Base-by-base conservation (phyloP, 2,797 vertebrate species). In the Centroberyx gerrardi region DNA sequence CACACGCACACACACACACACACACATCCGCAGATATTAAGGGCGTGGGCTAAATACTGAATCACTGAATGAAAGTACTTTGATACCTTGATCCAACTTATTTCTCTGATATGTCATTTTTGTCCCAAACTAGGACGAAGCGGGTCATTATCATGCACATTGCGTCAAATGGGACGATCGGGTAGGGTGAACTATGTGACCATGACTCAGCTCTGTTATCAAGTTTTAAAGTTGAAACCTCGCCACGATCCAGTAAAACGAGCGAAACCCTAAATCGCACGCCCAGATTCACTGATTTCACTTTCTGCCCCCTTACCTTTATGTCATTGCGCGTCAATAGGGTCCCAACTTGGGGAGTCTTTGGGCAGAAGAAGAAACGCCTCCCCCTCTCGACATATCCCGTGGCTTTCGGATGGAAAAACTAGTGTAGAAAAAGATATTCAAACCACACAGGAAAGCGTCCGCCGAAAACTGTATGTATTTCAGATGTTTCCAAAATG, bases 121-220 rank as follows among this genome's bases (percentile, higher is more conserved):
- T 55, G 86, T 87, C 88, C 86, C 80, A 63, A 83, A 87, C 73
- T 42, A 29, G 85, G 83, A 84, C 85, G 68, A 42, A 8, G 52
- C 8, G 71, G 79, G 72, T 81, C 79, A 80, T 74, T 68, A 61
- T 49, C 65, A 8, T 52, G 58, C 82, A 76, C 82, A 88, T 83
- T 93, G 90, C 92, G 92, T 91, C 93, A 94, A 87, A 88, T 7
- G 80, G 72, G 80, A 68, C 54, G 81, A 76, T 66, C 73, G 76
- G 52, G 66, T 66, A 69, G 84, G 22, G 82, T 81, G 83, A 80
- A 88, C 74, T 68, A 18, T 48, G 78, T 12, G 85, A 76, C 73
- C 85, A 87, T 95, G 95, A 95, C 94, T 95, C 95, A 96, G 94
- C 94, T 90, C 13, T 55, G 85, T 59, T 75, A 48, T 79, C 64